Evolutionary conservation across 2,888 invertebrate genomes (phyloP).

Genomic region (Lacanobia wlatinum): DNA sequence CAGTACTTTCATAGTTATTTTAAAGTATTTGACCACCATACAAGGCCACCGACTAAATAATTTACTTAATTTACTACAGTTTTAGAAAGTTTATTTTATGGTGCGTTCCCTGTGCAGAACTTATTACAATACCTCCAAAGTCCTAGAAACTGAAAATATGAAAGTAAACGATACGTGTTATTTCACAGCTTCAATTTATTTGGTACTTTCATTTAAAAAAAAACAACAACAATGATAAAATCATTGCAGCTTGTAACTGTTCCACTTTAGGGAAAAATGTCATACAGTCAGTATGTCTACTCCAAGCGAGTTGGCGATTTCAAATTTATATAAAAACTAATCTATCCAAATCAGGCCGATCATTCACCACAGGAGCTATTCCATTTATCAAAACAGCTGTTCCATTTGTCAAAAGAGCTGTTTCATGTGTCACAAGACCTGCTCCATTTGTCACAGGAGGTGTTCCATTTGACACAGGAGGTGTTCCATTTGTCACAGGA

Average conservation of each 20-base stretch:
- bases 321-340: background rate
- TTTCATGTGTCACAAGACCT: too few species aligned
- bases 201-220: too few species aligned
- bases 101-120: background rate
- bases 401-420: too few species aligned
- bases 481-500: too few species aligned
- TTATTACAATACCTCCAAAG: background rate
- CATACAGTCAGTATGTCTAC: background rate
- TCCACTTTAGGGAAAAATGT: background rate
- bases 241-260: background rate
- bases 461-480: too few species aligned
- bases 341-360: slow-evolving; percentile 2
- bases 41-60: too few species aligned
- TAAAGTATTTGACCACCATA: too few species aligned
- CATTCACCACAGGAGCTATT: background rate
- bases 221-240: background rate
- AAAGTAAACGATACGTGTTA: background rate
- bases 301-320: background rate
- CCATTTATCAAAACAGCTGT: too few species aligned
- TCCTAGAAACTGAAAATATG: background rate
- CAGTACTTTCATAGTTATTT: too few species aligned
- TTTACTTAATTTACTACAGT: too few species aligned
- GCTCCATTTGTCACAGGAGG: too few species aligned
- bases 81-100: too few species aligned
- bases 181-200: background rate